Evolutionary conservation across 2,888 invertebrate species (phyloP).

Genomic region (Clepsis dumicolana): DNA sequence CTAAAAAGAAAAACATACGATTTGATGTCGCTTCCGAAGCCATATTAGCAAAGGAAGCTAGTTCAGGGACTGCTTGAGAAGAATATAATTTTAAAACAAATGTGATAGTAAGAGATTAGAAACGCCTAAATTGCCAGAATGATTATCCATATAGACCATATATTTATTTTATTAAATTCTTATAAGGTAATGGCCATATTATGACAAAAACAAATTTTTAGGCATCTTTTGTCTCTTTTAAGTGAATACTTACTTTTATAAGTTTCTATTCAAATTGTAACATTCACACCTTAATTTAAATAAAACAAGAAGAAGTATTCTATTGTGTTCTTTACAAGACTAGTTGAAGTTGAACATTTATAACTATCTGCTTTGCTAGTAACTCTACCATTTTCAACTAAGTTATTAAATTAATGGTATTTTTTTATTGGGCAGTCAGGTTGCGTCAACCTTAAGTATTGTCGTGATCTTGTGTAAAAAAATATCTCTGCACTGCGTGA

Average conservation of each 20-base stretch:
- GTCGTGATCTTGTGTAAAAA: too few relatives aligned
- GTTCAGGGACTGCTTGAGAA: slow-evolving; percentile 61
- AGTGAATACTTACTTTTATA: not conserved
- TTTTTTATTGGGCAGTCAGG: not conserved
- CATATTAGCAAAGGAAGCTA: slow-evolving; percentile 66
- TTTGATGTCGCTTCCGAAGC: slow-evolving; percentile 80
- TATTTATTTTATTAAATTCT: slow-evolving; percentile 3
- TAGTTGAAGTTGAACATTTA: not conserved
- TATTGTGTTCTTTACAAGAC: not conserved
- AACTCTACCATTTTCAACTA: not conserved
- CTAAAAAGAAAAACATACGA: slow-evolving; percentile 79
- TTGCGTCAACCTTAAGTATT: too few relatives aligned
- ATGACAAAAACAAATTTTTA: not conserved
- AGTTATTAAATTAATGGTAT: too few relatives aligned
- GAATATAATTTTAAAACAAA: slow-evolving; percentile 39
- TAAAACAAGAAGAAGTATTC: not conserved
- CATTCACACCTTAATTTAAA: not conserved
- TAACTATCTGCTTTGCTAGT: not conserved
- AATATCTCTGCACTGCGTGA: too few relatives aligned
- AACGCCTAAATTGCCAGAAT: slow-evolving; percentile 41
- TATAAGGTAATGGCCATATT: too few relatives aligned
- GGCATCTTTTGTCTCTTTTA: not conserved
- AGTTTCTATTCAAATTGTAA: not conserved
- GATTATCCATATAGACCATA: slow-evolving; percentile 15
- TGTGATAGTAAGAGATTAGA: slow-evolving; percentile 50